Evolutionary conservation across 2,113 vertebrate species (phyloP).

Genomic region (Nicator chloris): DNA sequence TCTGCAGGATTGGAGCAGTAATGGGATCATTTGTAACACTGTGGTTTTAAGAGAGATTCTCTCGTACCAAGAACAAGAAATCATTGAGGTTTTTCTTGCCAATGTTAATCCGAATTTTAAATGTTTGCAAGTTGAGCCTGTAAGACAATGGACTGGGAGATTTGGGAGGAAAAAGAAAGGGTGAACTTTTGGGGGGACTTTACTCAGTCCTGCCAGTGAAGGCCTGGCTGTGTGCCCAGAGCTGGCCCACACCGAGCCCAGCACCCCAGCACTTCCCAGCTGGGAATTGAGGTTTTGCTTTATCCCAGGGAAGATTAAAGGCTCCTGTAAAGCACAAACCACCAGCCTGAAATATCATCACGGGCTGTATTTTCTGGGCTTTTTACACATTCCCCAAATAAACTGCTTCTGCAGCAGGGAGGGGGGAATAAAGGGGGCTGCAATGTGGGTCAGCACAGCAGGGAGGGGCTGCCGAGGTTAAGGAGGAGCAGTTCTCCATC

Average conservation of each 20-base stretch:
- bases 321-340: background rate
- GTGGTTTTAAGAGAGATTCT: background rate
- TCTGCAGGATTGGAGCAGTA: background rate
- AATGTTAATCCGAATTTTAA: background rate
- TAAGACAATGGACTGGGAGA: background rate
- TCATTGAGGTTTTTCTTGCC: background rate
- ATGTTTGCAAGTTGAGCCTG: background rate
- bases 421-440: background rate
- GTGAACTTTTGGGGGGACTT: background rate
- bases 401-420: background rate
- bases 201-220: background rate
- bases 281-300: background rate
- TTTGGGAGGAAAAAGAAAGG: background rate
- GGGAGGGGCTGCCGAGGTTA: background rate
- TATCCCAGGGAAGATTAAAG: background rate
- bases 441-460: background rate
- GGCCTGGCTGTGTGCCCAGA: background rate
- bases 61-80: background rate
- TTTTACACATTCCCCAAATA: background rate
- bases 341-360: background rate
- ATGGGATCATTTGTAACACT: background rate
- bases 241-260: background rate
- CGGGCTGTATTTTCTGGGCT: background rate
- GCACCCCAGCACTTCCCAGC: background rate
- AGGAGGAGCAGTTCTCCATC: background rate